Base-by-base conservation (phyloP, 2,888 invertebrate species). In the Mantis religiosa region DNA sequence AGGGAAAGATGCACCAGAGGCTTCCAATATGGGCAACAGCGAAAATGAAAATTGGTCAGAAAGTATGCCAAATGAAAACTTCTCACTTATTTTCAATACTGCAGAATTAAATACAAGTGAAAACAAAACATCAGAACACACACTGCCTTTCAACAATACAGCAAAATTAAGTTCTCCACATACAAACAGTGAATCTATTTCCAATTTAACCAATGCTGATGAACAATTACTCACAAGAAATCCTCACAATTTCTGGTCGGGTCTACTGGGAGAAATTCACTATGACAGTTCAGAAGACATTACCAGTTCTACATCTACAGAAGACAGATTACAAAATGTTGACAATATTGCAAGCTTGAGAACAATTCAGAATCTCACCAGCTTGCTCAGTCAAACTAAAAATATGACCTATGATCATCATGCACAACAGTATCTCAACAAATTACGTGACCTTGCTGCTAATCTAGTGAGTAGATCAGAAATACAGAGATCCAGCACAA, bases 391-490 rank as follows among this genome's bases (percentile, higher is more conserved):
- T 15, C 27, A 27, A 34, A 82, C 81, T 82, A 41, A 87, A 87
- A 27, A 82, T 14, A 12, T 20, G 4, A 25, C 6, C 28, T 47
- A 85, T 27, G 54, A 85, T 12, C 20, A 14, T 34, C 82, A 87
- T 34, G n/a, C 20, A 84, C 83, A 82, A 14, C 81, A 84, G 12
- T 89, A 87, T 84, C 84, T 89, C 25, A 41, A 30, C 28, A 89
- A 84, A 89, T 47, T 89, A 14, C 87, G 84, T 14, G 84, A 87
- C 15, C 84, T 89, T n/a, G 87, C 87, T 28, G 84, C 71, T 20
- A 82, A 87, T 27, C 20, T 71, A 71, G 25, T 71, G 54, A 25
- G 54, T 71, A 71, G 54, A 20, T 20, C 20, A 71, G 54, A 71
- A 20, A 6, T 71, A 0, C 54, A 71, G 6, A 41, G 41, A 1